phyloP scores from a whole-genome alignment of 2,888 invertebrate species.

The Brachyopa scutellaris region DNA sequence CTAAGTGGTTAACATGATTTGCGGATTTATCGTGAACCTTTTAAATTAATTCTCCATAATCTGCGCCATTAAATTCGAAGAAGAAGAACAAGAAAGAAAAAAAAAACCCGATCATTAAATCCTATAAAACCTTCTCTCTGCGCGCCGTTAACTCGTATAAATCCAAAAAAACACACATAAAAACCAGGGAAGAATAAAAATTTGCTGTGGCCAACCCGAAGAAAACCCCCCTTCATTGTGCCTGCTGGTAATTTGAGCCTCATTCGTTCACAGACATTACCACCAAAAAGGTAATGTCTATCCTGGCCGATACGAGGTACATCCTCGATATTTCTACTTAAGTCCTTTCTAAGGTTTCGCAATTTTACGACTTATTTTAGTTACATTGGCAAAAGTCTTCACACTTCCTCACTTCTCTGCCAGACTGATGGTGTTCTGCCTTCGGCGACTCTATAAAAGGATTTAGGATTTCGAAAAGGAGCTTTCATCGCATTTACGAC shows the following conservation, averaged over 20 bases:
- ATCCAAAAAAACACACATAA: conserved; percentile 2
- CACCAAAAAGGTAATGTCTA: not conserved
- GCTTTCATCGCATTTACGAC: conserved; percentile 42
- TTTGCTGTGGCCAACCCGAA: conserved; percentile 18
- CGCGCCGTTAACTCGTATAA: conserved; percentile 16
- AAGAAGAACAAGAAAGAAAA: conserved; percentile 10
- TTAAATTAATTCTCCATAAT: conserved; percentile 63
- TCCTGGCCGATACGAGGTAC: not conserved
- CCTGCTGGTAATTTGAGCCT: conserved; percentile 52
- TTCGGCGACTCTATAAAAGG: conserved; percentile 37
- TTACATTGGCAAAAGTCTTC: conserved; percentile 43
- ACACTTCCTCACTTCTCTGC: conserved; percentile 38
- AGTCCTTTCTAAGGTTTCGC: conserved; percentile 59
- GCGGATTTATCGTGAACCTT: conserved; percentile 50
- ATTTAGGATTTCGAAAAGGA: conserved; percentile 34
- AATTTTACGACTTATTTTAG: conserved; percentile 66
- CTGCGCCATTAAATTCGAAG: conserved; percentile 34
- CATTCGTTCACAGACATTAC: conserved; percentile 44
- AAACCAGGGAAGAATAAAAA: conserved; percentile 12
- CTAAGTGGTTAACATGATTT: conserved; percentile 65
- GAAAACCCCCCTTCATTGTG: conserved; percentile 16
- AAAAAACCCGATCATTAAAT: conserved; percentile 33
- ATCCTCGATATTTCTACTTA: no score
- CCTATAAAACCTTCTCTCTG: not conserved
- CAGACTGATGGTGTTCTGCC: no score